Evolutionary conservation across 1,140 invertebrate genomes (phyloP).

Genomic region (Hycleus cichorii): DNA sequence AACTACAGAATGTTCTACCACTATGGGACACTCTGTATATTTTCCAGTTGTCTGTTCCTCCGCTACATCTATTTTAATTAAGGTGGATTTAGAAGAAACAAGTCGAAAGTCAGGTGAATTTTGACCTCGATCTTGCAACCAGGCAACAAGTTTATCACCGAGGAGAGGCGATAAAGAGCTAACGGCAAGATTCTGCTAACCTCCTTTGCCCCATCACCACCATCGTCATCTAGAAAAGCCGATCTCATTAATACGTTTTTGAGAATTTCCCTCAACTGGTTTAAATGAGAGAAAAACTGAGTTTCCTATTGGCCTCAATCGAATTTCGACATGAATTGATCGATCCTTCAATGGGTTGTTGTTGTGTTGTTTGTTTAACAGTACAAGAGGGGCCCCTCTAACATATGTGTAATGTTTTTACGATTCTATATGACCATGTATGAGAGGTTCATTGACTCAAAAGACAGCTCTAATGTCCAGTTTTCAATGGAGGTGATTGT

Average conservation of each 20-base stretch:
- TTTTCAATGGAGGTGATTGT: conserved; percentile 27
- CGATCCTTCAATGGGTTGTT: neutral
- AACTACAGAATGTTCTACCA: no score
- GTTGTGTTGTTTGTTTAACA: neutral
- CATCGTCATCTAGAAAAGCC: no score
- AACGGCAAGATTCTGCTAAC: conserved; percentile 8
- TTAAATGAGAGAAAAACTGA: no score
- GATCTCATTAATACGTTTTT: no score
- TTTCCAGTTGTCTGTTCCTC: no score
- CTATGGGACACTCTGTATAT: no score
- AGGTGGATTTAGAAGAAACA: no score
- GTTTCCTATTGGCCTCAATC: neutral
- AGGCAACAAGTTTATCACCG: neutral
- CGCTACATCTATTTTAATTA: no score
- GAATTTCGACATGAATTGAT: neutral
- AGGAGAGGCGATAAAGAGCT: neutral
- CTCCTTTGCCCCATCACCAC: neutral
- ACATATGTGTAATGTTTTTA: neutral
- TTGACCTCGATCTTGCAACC: conserved; percentile 6
- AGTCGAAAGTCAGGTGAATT: conserved; percentile 4
- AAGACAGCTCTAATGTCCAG: conserved; percentile 5
- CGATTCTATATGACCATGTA: neutral
- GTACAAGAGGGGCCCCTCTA: neutral
- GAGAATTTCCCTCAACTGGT: no score
- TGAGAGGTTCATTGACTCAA: conserved; percentile 25